These are phyloP conservation scores for Linurgus olivaceus DNA, from an alignment of 2,797 vertebrate species.

Conservation along the genomic window DNA sequence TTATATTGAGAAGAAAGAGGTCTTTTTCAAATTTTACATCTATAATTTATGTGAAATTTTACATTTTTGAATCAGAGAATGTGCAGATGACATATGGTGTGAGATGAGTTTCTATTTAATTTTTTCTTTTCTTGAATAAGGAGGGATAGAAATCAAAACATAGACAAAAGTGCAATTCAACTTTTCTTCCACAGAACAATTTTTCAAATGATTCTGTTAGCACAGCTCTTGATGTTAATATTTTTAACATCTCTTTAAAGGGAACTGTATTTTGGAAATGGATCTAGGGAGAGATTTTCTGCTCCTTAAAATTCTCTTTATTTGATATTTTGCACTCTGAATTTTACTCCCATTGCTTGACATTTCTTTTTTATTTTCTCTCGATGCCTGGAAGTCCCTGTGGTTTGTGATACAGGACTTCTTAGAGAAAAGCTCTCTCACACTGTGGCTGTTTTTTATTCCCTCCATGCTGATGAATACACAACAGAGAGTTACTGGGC, in stretches of 20 bases:
- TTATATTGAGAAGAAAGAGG: neutral
- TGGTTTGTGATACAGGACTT: neutral
- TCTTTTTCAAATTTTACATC: neutral
- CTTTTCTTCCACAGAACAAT: neutral
- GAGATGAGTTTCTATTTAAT: neutral
- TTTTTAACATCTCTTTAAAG: neutral
- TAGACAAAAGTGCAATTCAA: neutral
- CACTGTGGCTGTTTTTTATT: neutral
- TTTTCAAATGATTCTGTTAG: neutral
- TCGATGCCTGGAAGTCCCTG: neutral
- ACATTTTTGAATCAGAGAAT: neutral
- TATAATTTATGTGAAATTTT: neutral
- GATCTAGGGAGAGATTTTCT: neutral
- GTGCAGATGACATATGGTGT: neutral
- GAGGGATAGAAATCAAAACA: neutral
- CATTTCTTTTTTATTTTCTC: neutral
- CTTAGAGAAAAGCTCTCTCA: neutral
- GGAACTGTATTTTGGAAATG: neutral
- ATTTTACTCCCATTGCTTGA: neutral
- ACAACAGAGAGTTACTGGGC: neutral
- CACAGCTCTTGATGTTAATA: neutral
- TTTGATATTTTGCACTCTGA: neutral
- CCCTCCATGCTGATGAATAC: neutral
- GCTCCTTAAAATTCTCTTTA: neutral
- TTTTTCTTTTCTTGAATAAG: neutral